phyloP scores from a whole-genome alignment of 2,888 invertebrate species.

The Criorhina ranunculi region DNA sequence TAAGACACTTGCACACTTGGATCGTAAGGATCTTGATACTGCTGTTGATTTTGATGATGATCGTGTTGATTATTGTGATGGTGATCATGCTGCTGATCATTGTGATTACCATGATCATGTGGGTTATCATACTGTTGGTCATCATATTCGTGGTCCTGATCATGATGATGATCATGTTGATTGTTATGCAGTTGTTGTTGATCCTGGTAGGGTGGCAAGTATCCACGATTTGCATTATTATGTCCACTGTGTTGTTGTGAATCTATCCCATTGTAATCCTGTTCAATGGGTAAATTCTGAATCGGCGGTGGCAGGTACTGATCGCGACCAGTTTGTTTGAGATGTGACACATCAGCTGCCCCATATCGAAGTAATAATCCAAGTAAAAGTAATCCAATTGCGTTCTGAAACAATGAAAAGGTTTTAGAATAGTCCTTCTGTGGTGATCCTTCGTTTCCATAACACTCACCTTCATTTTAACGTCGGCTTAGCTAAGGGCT shows the following conservation, averaged over 20 bases:
- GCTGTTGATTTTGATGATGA: slow-evolving; percentile 5
- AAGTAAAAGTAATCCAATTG: slow-evolving; percentile 48
- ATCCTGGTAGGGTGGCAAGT: slow-evolving; percentile 54
- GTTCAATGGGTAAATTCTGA: slow-evolving; percentile 59
- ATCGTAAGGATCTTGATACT: slow-evolving; percentile 19
- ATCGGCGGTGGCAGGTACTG: slow-evolving; percentile 49
- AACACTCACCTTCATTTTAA: slow-evolving; percentile 82
- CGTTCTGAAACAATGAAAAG: slow-evolving; percentile 34
- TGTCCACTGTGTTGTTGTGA: slow-evolving; percentile 29
- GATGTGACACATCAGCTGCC: slow-evolving; percentile 63
- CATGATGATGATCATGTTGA: neutral
- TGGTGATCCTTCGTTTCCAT: neutral
- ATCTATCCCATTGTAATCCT: slow-evolving; percentile 70
- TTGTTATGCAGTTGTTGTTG: slow-evolving; percentile 8
- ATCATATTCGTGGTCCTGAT: neutral
- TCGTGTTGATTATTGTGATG: slow-evolving; percentile 4
- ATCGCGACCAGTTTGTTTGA: slow-evolving; percentile 8
- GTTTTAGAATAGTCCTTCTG: slow-evolving; percentile 1
- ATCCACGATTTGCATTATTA: slow-evolving; percentile 20
- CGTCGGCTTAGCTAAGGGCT: slow-evolving; percentile 81
- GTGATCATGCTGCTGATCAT: neutral
- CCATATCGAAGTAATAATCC: slow-evolving; percentile 61
- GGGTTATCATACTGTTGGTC: slow-evolving; percentile 3
- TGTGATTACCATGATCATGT: neutral
- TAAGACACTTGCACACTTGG: slow-evolving; percentile 54